These are phyloP conservation scores for Acrocephalus arundinaceus DNA, from an alignment of 2,113 vertebrate species.

Conservation along the genomic window DNA sequence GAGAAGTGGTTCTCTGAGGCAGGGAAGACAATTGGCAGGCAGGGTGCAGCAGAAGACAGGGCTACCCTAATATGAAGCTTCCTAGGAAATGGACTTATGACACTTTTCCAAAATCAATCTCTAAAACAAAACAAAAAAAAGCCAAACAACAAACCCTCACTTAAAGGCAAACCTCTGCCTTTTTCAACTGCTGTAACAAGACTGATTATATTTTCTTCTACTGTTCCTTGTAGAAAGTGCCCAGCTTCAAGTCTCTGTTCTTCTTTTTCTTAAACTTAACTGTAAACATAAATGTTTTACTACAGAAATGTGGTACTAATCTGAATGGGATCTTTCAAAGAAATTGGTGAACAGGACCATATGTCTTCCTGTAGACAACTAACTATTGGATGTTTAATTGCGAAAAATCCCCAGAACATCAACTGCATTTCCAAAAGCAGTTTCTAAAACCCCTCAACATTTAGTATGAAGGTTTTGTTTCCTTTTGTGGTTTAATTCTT, in stretches of 20 bases:
- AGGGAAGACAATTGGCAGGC: neutral
- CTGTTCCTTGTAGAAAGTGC: neutral
- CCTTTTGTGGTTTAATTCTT: neutral
- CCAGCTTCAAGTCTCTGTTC: neutral
- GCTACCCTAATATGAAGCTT: neutral
- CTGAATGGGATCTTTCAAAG: neutral
- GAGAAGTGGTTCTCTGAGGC: neutral
- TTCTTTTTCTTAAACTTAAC: neutral
- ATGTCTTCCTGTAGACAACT: neutral
- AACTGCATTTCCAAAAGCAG: neutral
- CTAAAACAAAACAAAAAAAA: neutral
- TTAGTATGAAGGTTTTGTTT: neutral
- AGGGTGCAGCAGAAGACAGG: neutral
- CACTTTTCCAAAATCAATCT: neutral
- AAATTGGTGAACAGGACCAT: neutral
- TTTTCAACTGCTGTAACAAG: neutral
- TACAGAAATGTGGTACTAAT: neutral
- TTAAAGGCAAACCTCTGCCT: neutral
- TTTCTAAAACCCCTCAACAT: accelerated
- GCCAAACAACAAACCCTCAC: neutral
- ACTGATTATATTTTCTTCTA: neutral
- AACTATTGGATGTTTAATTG: neutral
- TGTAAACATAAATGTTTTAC: neutral
- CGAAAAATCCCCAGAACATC: neutral
- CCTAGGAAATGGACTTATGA: neutral